Percentiles rank a stretch among this genome's conserved stretches.
Conservation (phyloP, 2,797 vertebrate species). For the Danio kyathit region DNA sequence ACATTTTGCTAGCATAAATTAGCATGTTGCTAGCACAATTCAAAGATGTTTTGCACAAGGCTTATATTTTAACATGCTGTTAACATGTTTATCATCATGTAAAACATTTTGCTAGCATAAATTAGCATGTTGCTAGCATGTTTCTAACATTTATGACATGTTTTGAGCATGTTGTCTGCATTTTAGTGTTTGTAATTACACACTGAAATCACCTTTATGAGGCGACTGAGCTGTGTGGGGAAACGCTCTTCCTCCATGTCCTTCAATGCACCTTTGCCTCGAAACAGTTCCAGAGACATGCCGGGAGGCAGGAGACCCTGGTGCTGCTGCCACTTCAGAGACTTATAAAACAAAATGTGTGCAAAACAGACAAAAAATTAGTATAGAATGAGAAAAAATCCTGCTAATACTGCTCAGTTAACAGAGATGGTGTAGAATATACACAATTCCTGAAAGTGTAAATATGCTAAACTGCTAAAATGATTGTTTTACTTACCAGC, state of each 20-base stretch:
- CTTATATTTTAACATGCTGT: too few species aligned
- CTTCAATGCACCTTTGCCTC: constrained; percentile 96
- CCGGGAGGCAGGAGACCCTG: constrained; percentile 96
- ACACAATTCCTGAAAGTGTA: neutral
- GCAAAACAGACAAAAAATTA: constrained; percentile 13
- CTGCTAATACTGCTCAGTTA: neutral
- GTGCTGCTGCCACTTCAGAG: constrained; percentile 98
- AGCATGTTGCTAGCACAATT: neutral
- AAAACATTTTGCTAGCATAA: too few species aligned
- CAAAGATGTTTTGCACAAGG: neutral
- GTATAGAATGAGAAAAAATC: neutral
- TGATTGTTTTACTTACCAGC: constrained; percentile 48
- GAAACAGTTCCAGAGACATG: constrained; percentile 97
- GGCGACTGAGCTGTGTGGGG: constrained; percentile 94
- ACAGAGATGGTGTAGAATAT: neutral
- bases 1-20: too few species aligned
- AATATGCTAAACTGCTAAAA: neutral
- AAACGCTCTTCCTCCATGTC: constrained; percentile 98
- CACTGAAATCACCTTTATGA: constrained; percentile 87
- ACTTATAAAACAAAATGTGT: constrained; percentile 71
- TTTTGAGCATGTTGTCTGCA: too few species aligned
- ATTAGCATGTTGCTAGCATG: too few species aligned
- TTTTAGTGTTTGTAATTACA: too few species aligned
- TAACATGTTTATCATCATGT: too few species aligned
- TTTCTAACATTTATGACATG: too few species aligned